A percentile compares a stretch with the other conserved stretches of the same genome.
Conservation (phyloP, 2,888 invertebrate species). For the Ectemnius lituratus region DNA sequence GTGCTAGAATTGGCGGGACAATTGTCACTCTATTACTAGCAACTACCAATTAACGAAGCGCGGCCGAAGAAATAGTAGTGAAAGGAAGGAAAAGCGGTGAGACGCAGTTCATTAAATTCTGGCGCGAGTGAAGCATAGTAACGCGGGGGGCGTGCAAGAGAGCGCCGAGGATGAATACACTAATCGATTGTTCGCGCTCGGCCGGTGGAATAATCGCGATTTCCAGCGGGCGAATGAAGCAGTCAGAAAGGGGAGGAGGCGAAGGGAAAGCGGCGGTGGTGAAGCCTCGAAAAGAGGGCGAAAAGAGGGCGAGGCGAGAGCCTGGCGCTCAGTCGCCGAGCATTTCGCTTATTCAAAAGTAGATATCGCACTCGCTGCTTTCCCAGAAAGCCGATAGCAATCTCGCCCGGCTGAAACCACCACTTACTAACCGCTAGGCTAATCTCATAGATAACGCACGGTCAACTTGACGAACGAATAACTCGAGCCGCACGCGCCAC, state of each 20-base stretch:
- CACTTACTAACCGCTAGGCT: slow-evolving; percentile 16
- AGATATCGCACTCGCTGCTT: slow-evolving; percentile 29
- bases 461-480: background rate
- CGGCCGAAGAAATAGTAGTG: background rate
- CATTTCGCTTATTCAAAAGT: slow-evolving; percentile 31
- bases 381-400: slow-evolving; percentile 35
- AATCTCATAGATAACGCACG: slow-evolving; percentile 8
- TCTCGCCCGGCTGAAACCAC: slow-evolving; percentile 28
- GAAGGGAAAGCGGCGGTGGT: slow-evolving; percentile 22
- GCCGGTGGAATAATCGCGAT: slow-evolving; percentile 39
- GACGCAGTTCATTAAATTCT: slow-evolving; percentile 14
- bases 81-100: slow-evolving; percentile 13
- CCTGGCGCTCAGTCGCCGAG: slow-evolving; percentile 7
- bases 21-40: background rate
- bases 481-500: background rate
- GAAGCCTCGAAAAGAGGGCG: slow-evolving; percentile 8
- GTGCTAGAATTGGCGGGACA: background rate
- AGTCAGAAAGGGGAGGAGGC: slow-evolving; percentile 15
- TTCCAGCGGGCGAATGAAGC: slow-evolving; percentile 26
- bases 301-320: slow-evolving; percentile 6
- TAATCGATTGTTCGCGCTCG: slow-evolving; percentile 48
- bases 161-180: slow-evolving; percentile 40
- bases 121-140: slow-evolving; percentile 22
- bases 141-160: slow-evolving; percentile 14
- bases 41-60: slow-evolving; percentile 1